Evolutionary conservation across 2,797 vertebrate genomes (phyloP), one percentile per base, ranked within the genome.

Genomic region (Centroberyx gerrardi): DNA sequence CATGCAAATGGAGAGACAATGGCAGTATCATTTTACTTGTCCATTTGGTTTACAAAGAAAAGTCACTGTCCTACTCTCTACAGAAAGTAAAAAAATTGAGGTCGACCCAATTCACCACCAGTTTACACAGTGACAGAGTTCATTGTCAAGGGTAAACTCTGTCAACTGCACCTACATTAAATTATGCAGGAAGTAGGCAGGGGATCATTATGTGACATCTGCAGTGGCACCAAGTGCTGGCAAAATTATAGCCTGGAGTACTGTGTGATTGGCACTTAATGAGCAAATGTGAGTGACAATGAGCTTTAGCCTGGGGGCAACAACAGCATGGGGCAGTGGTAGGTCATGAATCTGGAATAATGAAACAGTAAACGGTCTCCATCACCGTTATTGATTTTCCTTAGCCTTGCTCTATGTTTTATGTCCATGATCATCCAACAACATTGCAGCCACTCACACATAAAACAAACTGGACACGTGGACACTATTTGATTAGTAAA

Each of bases 231-330:
- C 84, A 86, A 91, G 86, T 78, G 74, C 82, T 86, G 82, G 89
- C 77, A 87, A 89, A 93, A 92, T 92, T 84, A 92, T 91, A 86
- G 91, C 90, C 86, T 83, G 83, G 68, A 92, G 91, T 92, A 87
- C 80, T 81, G 74, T 86, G 82, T 87, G 92, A 94, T 92, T 94
- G 93, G 87, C 93, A 94, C 90, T 88, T 94, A 94, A 95, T 94
- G 93, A 93, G 93, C 87, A 86, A 93, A 91, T 90, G 87, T 92
- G 90, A 94, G 85, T 92, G 92, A 94, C 93, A 93, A 84, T 90
- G 92, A 92, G 89, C 83, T 75, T 84, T 87, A 88, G 90, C 94
- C 90, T 68, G 73, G 87, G 86, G 92, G 87, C 68, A 80, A 80
- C 83, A 88, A 81, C 90, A 90, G 87, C 89, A 91, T 82, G 85